Percentiles rank a stretch among this genome's conserved stretches.
Evolutionary conservation across 1,140 invertebrate species (phyloP).

Genomic region (Procambarus clarkii): DNA sequence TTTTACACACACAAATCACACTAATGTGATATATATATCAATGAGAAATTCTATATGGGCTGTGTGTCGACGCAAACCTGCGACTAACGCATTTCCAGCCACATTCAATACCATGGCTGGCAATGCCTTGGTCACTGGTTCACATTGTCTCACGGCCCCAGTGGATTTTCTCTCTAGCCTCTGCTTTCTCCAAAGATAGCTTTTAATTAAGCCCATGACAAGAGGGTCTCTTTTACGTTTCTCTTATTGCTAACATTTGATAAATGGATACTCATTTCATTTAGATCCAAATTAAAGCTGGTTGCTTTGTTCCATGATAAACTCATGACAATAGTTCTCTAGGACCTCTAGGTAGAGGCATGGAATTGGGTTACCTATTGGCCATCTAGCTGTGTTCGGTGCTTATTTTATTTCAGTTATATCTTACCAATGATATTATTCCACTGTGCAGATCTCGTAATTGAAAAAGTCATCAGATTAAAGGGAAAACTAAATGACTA

Average conservation of each 20-base stretch:
- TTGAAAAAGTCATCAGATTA: neutral
- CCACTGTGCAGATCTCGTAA: neutral
- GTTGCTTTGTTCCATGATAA: neutral
- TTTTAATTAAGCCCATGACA: neutral
- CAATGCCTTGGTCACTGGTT: too few species aligned
- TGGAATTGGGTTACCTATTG: neutral
- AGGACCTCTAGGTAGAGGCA: neutral
- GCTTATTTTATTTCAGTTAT: neutral
- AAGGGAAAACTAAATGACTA: too few species aligned
- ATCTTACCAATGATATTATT: neutral
- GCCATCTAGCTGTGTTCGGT: neutral
- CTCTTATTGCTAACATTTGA: neutral
- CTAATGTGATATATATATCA: too few species aligned
- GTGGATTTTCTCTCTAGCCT: too few species aligned
- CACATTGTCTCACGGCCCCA: too few species aligned
- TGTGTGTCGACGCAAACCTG: too few species aligned
- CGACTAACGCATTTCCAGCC: too few species aligned
- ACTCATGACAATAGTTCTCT: neutral
- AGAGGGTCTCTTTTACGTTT: neutral
- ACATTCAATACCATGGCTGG: too few species aligned
- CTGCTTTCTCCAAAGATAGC: too few species aligned
- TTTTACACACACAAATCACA: neutral
- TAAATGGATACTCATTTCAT: neutral
- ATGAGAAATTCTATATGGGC: too few species aligned
- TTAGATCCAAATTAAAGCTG: too few species aligned